phyloP scores from a whole-genome alignment of 2,113 vertebrate genomes.

The Athene noctua region DNA sequence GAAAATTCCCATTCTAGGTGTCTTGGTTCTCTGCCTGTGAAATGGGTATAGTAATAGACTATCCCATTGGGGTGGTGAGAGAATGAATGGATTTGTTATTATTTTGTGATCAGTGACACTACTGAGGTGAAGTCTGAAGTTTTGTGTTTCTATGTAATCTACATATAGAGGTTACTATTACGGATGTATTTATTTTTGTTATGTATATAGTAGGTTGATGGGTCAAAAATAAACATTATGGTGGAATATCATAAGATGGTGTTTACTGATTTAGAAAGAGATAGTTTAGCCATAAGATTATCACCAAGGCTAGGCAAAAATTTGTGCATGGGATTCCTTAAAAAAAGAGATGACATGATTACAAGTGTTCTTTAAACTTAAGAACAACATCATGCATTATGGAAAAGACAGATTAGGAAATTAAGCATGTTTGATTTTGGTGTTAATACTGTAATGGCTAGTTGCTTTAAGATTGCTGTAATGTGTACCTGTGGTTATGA shows the following conservation, averaged over 20 bases:
- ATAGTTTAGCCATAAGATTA: not conserved
- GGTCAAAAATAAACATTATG: not conserved
- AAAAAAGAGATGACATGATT: not conserved
- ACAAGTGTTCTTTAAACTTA: not conserved
- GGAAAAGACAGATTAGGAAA: slow-evolving; percentile 7
- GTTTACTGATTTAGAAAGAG: not conserved
- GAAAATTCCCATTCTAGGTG: not conserved
- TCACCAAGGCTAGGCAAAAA: not conserved
- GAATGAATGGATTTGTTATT: not conserved
- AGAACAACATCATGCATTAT: not conserved
- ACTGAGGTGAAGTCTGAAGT: not conserved
- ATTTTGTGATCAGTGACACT: not conserved
- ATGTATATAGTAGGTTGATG: not conserved
- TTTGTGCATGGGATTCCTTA: not conserved
- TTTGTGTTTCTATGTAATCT: not conserved
- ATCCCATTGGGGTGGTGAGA: not conserved
- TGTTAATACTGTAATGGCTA: slow-evolving; percentile 33
- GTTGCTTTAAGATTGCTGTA: slow-evolving; percentile 12
- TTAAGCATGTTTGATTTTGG: not conserved
- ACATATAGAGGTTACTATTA: not conserved
- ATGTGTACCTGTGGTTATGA: slow-evolving; percentile 10
- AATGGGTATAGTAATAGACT: not conserved
- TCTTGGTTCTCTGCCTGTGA: not conserved
- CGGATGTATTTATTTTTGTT: not conserved
- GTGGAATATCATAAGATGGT: not conserved